Evolutionary conservation across 1,140 invertebrate species (phyloP).

Genomic region (Whitmania pigra): DNA sequence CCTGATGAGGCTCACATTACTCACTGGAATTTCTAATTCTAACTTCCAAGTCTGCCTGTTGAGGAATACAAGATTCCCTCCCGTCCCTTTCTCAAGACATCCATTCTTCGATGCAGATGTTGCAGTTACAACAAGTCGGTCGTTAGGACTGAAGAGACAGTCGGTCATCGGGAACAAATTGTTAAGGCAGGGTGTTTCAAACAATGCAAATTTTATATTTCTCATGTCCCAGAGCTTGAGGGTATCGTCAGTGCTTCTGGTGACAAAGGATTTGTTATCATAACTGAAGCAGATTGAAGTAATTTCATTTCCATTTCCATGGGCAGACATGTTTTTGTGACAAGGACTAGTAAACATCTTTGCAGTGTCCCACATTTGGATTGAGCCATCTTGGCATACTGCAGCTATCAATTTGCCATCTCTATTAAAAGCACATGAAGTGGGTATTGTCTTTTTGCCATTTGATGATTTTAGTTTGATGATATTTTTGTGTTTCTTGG

Average conservation of each 20-base stretch:
- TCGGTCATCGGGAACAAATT: slow-evolving; percentile 75
- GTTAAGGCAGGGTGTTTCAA: slow-evolving; percentile 56
- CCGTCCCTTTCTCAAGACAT: slow-evolving; percentile 54
- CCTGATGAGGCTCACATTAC: slow-evolving; percentile 57
- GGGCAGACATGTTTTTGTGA: slow-evolving; percentile 62
- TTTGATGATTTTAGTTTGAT: slow-evolving; percentile 78
- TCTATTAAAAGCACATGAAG: slow-evolving; percentile 46
- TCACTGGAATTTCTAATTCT: slow-evolving; percentile 48
- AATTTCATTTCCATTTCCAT: slow-evolving; percentile 66
- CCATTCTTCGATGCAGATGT: slow-evolving; percentile 62
- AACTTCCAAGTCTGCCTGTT: slow-evolving; percentile 61
- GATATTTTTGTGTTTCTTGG: slow-evolving; percentile 60
- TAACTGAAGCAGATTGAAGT: slow-evolving; percentile 78
- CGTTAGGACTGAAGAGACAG: slow-evolving; percentile 85
- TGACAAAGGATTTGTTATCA: slow-evolving; percentile 62
- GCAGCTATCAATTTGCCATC: slow-evolving; percentile 55
- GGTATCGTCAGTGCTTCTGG: slow-evolving; percentile 75
- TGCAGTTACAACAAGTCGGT: slow-evolving; percentile 74
- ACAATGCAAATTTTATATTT: slow-evolving; percentile 64
- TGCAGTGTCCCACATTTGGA: slow-evolving; percentile 94
- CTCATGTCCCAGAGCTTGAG: slow-evolving; percentile 88
- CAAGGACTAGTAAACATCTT: slow-evolving; percentile 60
- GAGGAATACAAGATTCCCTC: slow-evolving; percentile 68
- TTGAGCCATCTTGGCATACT: slow-evolving; percentile 85
- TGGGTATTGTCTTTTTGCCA: slow-evolving; percentile 77